Conservation (phyloP, 2,888 invertebrate species). For the Hartigia nigra region DNA sequence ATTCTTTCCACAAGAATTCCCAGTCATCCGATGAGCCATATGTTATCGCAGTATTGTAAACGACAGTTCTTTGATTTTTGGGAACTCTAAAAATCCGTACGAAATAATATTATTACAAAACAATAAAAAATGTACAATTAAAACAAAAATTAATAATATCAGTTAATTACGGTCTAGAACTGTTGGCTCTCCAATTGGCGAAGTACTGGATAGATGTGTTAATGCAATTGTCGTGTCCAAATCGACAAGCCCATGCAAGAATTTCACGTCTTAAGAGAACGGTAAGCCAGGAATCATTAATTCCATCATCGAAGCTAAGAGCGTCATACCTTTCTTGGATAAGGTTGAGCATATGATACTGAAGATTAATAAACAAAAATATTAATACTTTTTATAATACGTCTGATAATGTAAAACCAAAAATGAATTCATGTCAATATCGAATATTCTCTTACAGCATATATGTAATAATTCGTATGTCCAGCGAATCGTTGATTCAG, state of each 20-base stretch:
- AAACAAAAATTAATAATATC: too few relatives aligned
- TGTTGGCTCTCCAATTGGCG: constrained; percentile 58
- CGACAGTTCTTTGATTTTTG: constrained; percentile 73
- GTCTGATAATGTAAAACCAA: not conserved
- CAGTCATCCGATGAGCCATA: constrained; percentile 77
- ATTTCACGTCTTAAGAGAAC: constrained; percentile 70
- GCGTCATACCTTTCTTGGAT: constrained; percentile 67
- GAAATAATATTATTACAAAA: too few relatives aligned
- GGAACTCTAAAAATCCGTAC: constrained; percentile 68
- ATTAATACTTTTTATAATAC: not conserved
- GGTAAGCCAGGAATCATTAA: constrained; percentile 67
- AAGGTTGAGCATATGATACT: constrained; percentile 43
- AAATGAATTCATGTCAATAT: constrained; percentile 4
- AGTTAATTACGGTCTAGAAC: constrained; percentile 24
- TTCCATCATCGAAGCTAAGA: constrained; percentile 68
- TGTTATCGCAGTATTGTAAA: constrained; percentile 75
- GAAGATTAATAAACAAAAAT: constrained; percentile 18
- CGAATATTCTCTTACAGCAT: constrained; percentile 51
- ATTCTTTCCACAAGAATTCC: constrained; percentile 76
- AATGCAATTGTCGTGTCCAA: constrained; percentile 70
- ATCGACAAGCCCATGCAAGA: constrained; percentile 71
- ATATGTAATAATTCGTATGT: constrained; percentile 40
- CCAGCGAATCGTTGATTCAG: constrained; percentile 66
- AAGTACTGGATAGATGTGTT: constrained; percentile 63
- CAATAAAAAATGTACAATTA: too few relatives aligned